Evolutionary conservation across 2,113 vertebrate genomes (phyloP).

Genomic region (Dicrurus megarhynchus): DNA sequence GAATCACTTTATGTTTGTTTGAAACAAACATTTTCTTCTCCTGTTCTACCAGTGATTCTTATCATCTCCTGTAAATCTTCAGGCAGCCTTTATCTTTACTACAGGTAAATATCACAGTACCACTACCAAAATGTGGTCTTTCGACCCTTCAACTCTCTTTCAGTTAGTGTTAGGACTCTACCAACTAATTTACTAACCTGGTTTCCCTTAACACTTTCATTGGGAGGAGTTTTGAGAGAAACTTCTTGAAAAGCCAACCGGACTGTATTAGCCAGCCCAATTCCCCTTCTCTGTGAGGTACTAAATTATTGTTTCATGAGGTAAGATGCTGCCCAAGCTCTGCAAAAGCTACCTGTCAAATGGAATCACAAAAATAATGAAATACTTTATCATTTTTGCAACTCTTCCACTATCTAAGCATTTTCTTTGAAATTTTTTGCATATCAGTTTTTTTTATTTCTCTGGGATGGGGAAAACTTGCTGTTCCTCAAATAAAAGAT

Average conservation of each 20-base stretch:
- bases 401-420: neutral
- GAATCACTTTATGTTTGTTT: neutral
- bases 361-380: neutral
- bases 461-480: neutral
- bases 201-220: neutral
- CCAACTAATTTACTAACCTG: neutral
- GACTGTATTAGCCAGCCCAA: accelerated
- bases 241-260: neutral
- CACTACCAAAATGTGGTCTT: neutral
- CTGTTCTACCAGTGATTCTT: neutral
- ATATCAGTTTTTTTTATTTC: neutral
- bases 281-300: neutral
- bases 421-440: neutral
- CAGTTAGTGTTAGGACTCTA: neutral
- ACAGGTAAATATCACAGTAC: neutral
- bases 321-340: neutral
- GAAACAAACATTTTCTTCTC: neutral
- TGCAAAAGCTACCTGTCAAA: neutral
- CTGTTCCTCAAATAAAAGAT: neutral
- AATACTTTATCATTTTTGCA: neutral
- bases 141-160: neutral
- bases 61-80: neutral
- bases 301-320: neutral
- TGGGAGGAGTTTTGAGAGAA: neutral
- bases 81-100: neutral